Base-by-base conservation (phyloP, 2,113 vertebrate species). In the Astatoreochromis straeleni region DNA sequence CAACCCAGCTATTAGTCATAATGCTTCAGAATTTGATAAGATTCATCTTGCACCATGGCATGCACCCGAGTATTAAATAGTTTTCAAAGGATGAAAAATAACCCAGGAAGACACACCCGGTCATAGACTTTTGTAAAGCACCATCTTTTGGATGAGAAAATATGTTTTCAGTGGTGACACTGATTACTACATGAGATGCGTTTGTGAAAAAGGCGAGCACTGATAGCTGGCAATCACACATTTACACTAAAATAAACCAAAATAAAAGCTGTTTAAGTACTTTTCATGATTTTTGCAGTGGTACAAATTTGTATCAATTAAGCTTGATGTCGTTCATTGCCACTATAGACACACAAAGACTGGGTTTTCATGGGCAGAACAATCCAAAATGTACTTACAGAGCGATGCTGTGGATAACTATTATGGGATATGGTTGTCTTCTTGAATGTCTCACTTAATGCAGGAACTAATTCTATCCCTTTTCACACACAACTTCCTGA, bases 1-100 rank as follows among this genome's bases (percentile, higher is more conserved):
- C 68, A 88, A 86, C 86, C 85, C 13, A 83, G 83, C 83, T 83
- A 92, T 95, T 91, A 89, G 91, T 93, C 91, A 93, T 91, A 89
- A 89, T 85, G 88, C 86, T 81, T 60, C 82, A 75, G 85, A 90
- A 91, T 92, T 93, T 92, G 88, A 91, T 91, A 85, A 92, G 83
- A 90, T 83, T 89, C 53, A 93, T 91, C 53, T 79, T 88, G 57
- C 57, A 65, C 80, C 9, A 21, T 84, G 68, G 86, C 83, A 88
- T 86, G 70, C 80, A 87, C 40, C 79, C 33, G 35, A 47, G 54
- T 53, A 90, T 79, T 86, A 80, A 60, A 90, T 86, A 73, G 38
- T 85, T 90, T 89, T 89, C 81, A 84, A 85, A 89, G 49, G 63
- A 88, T 85, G 58, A 60, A 89, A 78, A 86, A 87, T 84, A 21